A percentile compares a stretch with the other conserved stretches of the same genome.
Conservation (phyloP, 2,113 vertebrate species). For the Synodontis membranacea region DNA sequence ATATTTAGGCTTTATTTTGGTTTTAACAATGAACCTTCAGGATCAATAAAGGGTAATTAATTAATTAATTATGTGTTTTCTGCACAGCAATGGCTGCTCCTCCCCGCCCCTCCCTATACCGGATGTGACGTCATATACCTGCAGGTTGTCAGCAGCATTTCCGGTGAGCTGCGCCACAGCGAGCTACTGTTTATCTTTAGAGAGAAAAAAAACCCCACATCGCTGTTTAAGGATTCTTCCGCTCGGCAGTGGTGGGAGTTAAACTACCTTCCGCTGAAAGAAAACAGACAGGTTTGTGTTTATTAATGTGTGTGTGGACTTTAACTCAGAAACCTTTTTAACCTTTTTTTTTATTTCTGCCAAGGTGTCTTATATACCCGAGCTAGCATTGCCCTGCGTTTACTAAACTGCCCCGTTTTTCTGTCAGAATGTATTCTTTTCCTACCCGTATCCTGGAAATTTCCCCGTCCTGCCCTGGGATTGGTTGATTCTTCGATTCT, state of each 20-base stretch:
- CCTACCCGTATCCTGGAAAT: background rate
- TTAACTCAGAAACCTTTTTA: background rate
- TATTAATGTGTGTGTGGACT: background rate
- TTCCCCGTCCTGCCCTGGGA: background rate
- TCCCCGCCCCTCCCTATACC: background rate
- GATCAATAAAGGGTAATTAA: too few species aligned
- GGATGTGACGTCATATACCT: slow-evolving; percentile 44
- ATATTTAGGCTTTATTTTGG: background rate
- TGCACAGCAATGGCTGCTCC: background rate
- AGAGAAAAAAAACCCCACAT: too few species aligned
- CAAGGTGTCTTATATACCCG: slow-evolving; percentile 8
- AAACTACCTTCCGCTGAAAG: background rate
- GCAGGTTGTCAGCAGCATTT: slow-evolving; percentile 6
- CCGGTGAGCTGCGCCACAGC: slow-evolving; percentile 23
- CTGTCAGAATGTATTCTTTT: background rate
- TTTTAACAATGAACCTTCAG: too few species aligned
- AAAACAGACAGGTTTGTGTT: slow-evolving; percentile 2
- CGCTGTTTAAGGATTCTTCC: background rate
- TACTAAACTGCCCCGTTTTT: background rate
- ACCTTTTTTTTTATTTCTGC: background rate
- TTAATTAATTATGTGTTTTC: background rate
- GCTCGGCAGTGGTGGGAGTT: background rate
- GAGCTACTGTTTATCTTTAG: background rate
- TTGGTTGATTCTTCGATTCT: background rate
- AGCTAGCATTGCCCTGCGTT: background rate